Evolutionary conservation across 2,113 vertebrate genomes (phyloP), one percentile per base, ranked within the genome.

Genomic region (Corythaeola cristata): DNA sequence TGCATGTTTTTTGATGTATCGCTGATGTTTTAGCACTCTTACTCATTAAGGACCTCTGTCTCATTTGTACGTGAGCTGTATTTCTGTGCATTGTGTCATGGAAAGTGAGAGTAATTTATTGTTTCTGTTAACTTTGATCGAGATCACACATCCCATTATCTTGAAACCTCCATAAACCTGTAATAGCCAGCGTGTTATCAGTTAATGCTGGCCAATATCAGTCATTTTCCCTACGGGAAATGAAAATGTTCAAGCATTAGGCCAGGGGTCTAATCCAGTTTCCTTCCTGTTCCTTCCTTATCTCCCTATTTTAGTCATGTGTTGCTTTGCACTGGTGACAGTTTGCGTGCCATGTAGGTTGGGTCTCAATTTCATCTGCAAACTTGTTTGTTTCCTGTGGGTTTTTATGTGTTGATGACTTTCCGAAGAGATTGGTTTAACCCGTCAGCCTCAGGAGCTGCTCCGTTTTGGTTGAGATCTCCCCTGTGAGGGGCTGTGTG

Each of bases 331-430:
- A 7, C 24, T 79, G 77, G 56, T 39, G 13, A 28, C 20, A 8
- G 22, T 45, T 88, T n/a, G 13, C 1, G 0, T 64, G 30, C 45
- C 0, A 0, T 21, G 3, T 30, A 23, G 9, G 24, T 78, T 64
- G 21, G 33, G 9, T 49, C 27, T 63, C 68, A 52, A 17, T 24
- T 14, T 66, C 18, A 20, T 52, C 53, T 52, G 24, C 23, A 45
- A 28, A 41, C 9, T 41, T 27, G 2, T 44, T 52, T 91, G 44
- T 64, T 87, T 84, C 64, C 35, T 59, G 23, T 58, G 28, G 17
- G 33, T 63, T 91, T 82, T 67, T 68, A 10, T 2, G 1, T 1
- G 2, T 19, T 8, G 6, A 2, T 82, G 58, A 32, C 44, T 91
- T 84, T 79, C 11, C 1, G 0, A 22, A 41, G 26, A 50, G 11